Conservation (phyloP, 2,888 invertebrate genomes). For the Hemicrepidius hirtus region DNA sequence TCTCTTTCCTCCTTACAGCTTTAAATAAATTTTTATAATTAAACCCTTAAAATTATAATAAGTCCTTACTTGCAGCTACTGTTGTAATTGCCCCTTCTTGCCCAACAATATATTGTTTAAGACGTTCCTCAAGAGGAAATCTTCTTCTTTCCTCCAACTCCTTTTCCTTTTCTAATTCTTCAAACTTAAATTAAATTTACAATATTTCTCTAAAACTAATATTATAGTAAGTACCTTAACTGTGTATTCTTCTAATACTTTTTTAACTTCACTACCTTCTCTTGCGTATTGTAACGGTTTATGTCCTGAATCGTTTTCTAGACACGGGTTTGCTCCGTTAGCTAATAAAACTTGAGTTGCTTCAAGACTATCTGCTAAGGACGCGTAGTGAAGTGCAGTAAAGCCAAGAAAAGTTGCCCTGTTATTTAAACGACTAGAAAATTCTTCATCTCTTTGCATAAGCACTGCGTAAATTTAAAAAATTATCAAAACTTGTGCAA, state of each 20-base stretch:
- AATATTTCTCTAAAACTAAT: not conserved
- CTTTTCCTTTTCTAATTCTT: constrained; percentile 75
- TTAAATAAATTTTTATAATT: constrained; percentile 20
- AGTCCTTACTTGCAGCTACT: constrained; percentile 79
- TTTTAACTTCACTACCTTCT: constrained; percentile 77
- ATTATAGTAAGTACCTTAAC: constrained; percentile 64
- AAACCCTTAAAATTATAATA: constrained; percentile 54
- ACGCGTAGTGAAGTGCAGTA: constrained; percentile 93
- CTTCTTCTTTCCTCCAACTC: constrained; percentile 87
- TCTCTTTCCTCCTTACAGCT: constrained; percentile 92
- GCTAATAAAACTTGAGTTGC: constrained; percentile 81
- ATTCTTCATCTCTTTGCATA: constrained; percentile 86
- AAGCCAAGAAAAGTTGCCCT: constrained; percentile 88
- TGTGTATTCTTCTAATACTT: constrained; percentile 77
- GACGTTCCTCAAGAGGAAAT: constrained; percentile 88
- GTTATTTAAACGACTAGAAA: constrained; percentile 81
- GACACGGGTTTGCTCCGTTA: constrained; percentile 83
- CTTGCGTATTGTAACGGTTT: constrained; percentile 84
- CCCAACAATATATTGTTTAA: constrained; percentile 89
- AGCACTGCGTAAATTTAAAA: constrained; percentile 71
- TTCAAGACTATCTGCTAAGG: constrained; percentile 80
- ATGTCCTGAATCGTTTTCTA: constrained; percentile 87
- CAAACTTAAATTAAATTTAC: constrained; percentile 66
- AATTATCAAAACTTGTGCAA: constrained; percentile 37
- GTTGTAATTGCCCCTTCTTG: constrained; percentile 88